phyloP scores from a whole-genome alignment of 2,888 invertebrate genomes.

The Toxonevra muliebris region DNA sequence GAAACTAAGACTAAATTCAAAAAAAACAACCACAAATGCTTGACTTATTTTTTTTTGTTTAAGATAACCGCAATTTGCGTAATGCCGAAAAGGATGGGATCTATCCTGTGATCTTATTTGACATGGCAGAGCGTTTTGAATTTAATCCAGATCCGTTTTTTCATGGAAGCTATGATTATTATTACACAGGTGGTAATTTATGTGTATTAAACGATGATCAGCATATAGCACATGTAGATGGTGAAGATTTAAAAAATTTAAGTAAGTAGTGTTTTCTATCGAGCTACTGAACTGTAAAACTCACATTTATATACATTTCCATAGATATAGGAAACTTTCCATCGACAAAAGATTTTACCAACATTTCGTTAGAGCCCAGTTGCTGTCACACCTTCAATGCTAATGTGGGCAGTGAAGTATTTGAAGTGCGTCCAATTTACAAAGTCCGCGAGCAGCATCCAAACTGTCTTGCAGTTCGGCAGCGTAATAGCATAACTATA shows the following conservation, averaged over 20 bases:
- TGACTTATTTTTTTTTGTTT: constrained; percentile 12
- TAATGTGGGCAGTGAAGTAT: constrained; percentile 48
- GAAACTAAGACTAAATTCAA: neutral
- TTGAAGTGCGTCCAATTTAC: constrained; percentile 49
- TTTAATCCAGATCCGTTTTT: constrained; percentile 54
- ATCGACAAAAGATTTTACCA: neutral
- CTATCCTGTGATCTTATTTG: constrained; percentile 40
- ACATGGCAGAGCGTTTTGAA: constrained; percentile 43
- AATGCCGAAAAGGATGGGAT: constrained; percentile 39
- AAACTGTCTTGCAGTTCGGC: constrained; percentile 47
- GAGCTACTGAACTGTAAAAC: constrained; percentile 1
- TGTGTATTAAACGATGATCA: constrained; percentile 37
- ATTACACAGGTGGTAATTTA: constrained; percentile 61
- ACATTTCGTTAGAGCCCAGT: constrained; percentile 7
- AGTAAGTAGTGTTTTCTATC: constrained; percentile 37
- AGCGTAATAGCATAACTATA: constrained; percentile 49
- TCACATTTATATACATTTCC: neutral
- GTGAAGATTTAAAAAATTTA: constrained; percentile 44
- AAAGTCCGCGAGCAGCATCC: constrained; percentile 36
- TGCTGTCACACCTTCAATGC: constrained; percentile 1
- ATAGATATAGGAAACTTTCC: constrained; percentile 36
- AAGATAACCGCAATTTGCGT: constrained; percentile 41
- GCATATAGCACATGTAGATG: constrained; percentile 50
- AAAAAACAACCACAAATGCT: neutral
- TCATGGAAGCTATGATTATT: constrained; percentile 58